These are phyloP conservation scores for Dryobotodes eremita DNA, from an alignment of 2,888 invertebrate species.

Conservation along the genomic window DNA sequence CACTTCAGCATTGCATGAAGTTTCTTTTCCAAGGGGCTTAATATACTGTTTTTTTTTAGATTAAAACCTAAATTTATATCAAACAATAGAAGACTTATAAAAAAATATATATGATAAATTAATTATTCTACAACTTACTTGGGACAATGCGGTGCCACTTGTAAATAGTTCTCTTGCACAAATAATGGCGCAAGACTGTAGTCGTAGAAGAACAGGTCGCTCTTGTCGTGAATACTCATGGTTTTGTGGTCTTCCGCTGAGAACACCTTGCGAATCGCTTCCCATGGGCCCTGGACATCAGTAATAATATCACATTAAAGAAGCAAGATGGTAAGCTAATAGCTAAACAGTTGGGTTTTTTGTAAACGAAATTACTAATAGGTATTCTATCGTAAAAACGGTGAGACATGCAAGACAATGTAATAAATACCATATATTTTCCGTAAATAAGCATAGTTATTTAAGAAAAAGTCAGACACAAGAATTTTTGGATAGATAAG, in stretches of 20 bases:
- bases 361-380: background rate
- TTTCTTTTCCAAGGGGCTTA: background rate
- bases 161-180: slow-evolving; percentile 99
- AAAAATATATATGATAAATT: background rate
- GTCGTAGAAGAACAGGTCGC: slow-evolving; percentile 98
- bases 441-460: background rate
- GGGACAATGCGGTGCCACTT: slow-evolving; percentile 94
- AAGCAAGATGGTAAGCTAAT: background rate
- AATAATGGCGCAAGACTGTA: slow-evolving; percentile 99
- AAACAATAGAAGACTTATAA: background rate
- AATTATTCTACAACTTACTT: slow-evolving; percentile 79
- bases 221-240: slow-evolving; percentile 95
- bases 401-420: background rate
- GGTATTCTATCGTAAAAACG: background rate
- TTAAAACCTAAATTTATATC: background rate
- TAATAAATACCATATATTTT: background rate
- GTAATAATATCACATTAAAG: background rate
- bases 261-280: slow-evolving; percentile 97
- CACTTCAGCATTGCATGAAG: background rate
- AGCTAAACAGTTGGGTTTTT: background rate
- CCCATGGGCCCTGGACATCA: slow-evolving; percentile 96
- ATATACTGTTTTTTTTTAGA: background rate
- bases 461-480: too few relatives aligned
- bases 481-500: background rate
- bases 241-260: slow-evolving; percentile 94